Base-by-base conservation (phyloP, 2,797 vertebrate species). In the Alcedo quadribrachys region DNA sequence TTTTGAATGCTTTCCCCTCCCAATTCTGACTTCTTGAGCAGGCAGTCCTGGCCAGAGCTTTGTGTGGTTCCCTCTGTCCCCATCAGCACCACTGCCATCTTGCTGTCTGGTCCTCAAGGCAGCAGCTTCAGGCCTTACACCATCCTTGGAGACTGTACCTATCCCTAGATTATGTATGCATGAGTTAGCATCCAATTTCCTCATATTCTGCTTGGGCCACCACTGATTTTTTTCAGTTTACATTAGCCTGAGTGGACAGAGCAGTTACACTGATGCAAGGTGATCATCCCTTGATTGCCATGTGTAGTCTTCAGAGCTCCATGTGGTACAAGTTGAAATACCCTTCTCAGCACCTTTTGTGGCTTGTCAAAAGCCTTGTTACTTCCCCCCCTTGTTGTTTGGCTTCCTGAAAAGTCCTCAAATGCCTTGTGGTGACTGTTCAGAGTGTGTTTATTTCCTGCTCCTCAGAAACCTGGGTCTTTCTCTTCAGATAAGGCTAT, bases 61-160 rank as follows among this genome's bases (percentile, higher is more conserved):
- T 42, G 11, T 45, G 57, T 42, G 28, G 8, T 46, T 83, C 53
- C 28, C 65, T 33, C 15, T 50, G 12, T 76, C 78, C 66, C 40
- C 37, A 15, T 32, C 48, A 54, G n/a, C 7, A 11, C 33, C 60
- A 30, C 2, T 19, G 12, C 66, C 40, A 16, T 73, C 6, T 22
- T 24, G 42, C 40, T 35, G 5, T 9, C 33, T 0, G 2, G n/a
- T n/a, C 22, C 19, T 19, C 22, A 20, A 4, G 1, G 0, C 43
- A 9, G 33, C 53, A 42, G 25, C 27, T 78, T 89, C 58, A 32
- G 57, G 58, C 18, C 67, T 93, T 54, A 12, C 8, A 15, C 33
- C 4, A 2, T 42, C 28, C n/a, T 88, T 77, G 18, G 48, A 30
- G 53, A 78, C 11, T 37, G 8, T 32, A 33, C 2, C 2, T 42